Evolutionary conservation across 2,888 invertebrate species (phyloP).

Genomic region (Horisme vitalbata): DNA sequence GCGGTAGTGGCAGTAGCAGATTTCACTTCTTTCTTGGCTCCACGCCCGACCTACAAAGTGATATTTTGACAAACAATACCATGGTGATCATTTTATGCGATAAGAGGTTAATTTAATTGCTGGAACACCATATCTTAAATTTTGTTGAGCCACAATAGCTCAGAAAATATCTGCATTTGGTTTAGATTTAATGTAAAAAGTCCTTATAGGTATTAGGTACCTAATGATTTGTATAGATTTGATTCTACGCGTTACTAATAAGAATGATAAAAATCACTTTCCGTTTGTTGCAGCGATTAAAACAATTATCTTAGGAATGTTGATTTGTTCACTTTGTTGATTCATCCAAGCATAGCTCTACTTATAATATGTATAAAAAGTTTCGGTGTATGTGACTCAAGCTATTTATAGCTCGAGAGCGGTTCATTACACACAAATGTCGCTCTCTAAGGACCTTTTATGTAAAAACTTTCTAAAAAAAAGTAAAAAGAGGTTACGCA

Average conservation of each 20-base stretch:
- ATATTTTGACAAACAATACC: no score
- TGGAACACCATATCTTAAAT: no score
- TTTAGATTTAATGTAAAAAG: no score
- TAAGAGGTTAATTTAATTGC: no score
- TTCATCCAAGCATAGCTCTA: slow-evolving; percentile 10
- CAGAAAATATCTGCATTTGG: no score
- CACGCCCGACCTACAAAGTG: slow-evolving; percentile 86
- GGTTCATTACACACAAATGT: slow-evolving; percentile 7
- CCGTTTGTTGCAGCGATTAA: slow-evolving; percentile 11
- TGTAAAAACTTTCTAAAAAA: slow-evolving; percentile 30
- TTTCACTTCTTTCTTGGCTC: slow-evolving; percentile 90
- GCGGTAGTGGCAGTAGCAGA: slow-evolving; percentile 94
- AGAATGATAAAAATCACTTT: slow-evolving; percentile 5
- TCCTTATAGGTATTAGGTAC: no score
- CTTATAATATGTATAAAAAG: not conserved
- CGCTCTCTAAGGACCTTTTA: slow-evolving; percentile 21
- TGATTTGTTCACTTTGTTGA: slow-evolving; percentile 13
- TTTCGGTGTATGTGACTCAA: not conserved
- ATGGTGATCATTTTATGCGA: no score
- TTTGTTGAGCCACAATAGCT: no score
- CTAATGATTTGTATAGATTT: no score
- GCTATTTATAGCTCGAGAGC: not conserved
- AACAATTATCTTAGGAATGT: slow-evolving; percentile 7
- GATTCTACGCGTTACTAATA: no score
- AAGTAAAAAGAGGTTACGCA: slow-evolving; percentile 21